Percentiles rank a stretch among this genome's conserved stretches.
phyloP scores from a whole-genome alignment of 2,797 vertebrate genomes.

The Cossypha niveicapilla region DNA sequence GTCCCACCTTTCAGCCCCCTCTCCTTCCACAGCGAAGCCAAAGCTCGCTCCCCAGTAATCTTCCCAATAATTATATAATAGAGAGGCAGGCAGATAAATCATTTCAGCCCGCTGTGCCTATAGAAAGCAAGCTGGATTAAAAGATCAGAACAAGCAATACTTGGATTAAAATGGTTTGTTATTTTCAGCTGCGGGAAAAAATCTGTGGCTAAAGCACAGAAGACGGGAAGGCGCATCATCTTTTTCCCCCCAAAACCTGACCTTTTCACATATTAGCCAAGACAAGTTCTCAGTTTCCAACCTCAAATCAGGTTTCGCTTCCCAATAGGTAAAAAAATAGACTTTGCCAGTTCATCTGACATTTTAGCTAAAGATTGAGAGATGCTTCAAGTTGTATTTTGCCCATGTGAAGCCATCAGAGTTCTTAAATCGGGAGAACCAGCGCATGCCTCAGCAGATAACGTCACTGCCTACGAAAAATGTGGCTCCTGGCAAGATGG shows the following conservation, averaged over 20 bases:
- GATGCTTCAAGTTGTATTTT: background rate
- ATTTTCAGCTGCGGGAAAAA: constrained; percentile 8
- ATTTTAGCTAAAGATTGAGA: background rate
- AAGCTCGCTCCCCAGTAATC: constrained; percentile 51
- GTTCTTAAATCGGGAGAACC: background rate
- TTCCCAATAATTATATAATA: constrained; percentile 63
- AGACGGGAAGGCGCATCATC: rapidly evolving
- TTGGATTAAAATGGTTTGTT: constrained; percentile 62
- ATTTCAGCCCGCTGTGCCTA: background rate
- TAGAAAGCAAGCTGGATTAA: constrained; percentile 66
- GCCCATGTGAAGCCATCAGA: background rate
- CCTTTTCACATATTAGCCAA: rapidly evolving
- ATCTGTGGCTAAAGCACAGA: background rate
- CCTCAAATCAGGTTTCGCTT: background rate
- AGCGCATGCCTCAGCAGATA: rapidly evolving
- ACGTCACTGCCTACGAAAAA: rapidly evolving
- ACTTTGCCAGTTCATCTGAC: background rate
- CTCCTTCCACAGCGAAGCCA: background rate
- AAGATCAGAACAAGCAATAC: constrained; percentile 58
- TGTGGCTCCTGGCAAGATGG: rapidly evolving
- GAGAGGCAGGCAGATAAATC: background rate
- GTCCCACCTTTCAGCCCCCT: background rate
- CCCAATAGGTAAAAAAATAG: background rate
- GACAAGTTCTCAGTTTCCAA: background rate
- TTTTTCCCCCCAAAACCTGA: background rate